Evolutionary conservation across 2,888 invertebrate species (phyloP), one percentile per base, ranked within the genome.

Genomic region (Rhyacophila evoluta): DNA sequence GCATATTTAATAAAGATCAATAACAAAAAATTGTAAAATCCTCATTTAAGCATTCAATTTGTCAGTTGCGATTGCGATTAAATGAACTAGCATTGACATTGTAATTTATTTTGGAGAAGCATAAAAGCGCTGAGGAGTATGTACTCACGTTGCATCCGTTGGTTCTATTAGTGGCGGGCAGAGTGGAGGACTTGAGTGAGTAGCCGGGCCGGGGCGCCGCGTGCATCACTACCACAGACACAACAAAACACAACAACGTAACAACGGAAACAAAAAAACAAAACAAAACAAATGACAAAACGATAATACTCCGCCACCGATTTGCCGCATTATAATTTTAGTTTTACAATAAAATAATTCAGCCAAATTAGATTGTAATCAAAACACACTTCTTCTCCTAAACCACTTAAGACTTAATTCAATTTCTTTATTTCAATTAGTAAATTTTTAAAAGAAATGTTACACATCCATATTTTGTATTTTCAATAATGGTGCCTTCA

Each of bases 201-300:
- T 93, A 94, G 86, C 95, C 95, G 84, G 95, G 94, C 87, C 94
- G 94, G 85, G 94, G 94, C 85, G 93, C 93, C 90, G 91, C 89
- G 86, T 89, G 88, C 86, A 89, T 87, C 84, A 91, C 92, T 85
- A 90, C 89, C 86, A 91, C 91, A 86, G 85, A 85, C 84, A 84
- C 78, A 78, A 78, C 74, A 84, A 55, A 75, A 70, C 76, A 83
- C 70, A 75, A 82, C 75, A 80, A 82, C 79, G 76, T 74, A 80
- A 82, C 79, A 79, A 80, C 80, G 74, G 79, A 82, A 83, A 83
- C 83, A 74, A 76, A 79, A 83, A 79, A 83, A 81, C 83, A 83
- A 81, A 81, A 79, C 78, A 83, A 83, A 83, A 81, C 83, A 83
- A 83, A 77, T 79, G 37, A 79, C 78, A 78, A 76, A 78, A 81